Conservation (phyloP, 2,113 vertebrate genomes). For the Tragelaphus strepsiceros region DNA sequence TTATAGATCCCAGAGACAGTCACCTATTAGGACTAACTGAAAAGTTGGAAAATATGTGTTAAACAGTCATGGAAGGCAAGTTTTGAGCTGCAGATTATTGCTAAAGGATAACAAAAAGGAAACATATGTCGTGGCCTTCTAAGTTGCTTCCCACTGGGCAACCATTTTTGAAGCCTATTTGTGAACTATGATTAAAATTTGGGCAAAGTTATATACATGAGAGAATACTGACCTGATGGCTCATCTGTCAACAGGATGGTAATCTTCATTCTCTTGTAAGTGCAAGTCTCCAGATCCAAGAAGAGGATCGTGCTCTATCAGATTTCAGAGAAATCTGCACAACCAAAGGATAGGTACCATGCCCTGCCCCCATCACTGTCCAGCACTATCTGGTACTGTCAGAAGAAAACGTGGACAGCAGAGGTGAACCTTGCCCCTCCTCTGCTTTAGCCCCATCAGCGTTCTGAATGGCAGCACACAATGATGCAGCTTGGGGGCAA, state of each 20-base stretch:
- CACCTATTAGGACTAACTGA: background rate
- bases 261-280: background rate
- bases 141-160: background rate
- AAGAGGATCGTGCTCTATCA: background rate
- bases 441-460: background rate
- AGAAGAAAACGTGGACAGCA: background rate
- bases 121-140: background rate
- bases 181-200: background rate
- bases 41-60: background rate
- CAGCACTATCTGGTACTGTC: background rate
- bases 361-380: accelerated
- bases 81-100: background rate
- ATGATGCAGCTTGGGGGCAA: background rate
- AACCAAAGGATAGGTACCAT: background rate
- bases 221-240: background rate
- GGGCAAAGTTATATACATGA: background rate
- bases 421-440: too few relatives aligned
- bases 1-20: background rate
- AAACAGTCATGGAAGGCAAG: background rate
- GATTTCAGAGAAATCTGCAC: background rate
- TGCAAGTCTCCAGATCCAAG: background rate
- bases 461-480: background rate
- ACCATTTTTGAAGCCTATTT: background rate
- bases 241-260: background rate
- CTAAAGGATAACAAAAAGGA: background rate